Percentiles rank a stretch among this genome's conserved stretches.
These are phyloP conservation scores for Eufriesea mexicana DNA, from an alignment of 1,140 invertebrate species.

Conservation along the genomic window DNA sequence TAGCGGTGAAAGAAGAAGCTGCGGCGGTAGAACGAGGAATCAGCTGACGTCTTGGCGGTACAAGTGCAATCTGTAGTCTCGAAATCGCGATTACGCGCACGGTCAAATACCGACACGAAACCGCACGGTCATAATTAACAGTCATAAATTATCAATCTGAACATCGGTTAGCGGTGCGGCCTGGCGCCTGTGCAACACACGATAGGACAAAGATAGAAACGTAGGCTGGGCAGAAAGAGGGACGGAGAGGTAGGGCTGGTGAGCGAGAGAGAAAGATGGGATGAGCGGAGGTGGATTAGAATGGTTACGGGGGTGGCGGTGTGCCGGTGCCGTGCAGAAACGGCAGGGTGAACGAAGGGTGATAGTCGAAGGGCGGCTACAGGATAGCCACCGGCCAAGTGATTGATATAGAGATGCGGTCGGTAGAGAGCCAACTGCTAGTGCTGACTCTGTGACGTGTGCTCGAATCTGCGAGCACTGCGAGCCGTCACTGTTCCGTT, in stretches of 20 bases:
- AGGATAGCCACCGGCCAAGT: slow-evolving; percentile 76
- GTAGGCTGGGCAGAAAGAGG: slow-evolving; percentile 50
- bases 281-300: slow-evolving; percentile 43
- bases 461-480: slow-evolving; percentile 77
- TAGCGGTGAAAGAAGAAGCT: too few relatives aligned
- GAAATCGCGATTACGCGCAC: slow-evolving; percentile 64
- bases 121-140: slow-evolving; percentile 81
- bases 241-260: slow-evolving; percentile 56
- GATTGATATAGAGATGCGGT: slow-evolving; percentile 82
- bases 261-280: slow-evolving; percentile 59
- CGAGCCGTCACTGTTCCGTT: slow-evolving; percentile 70
- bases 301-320: slow-evolving; percentile 23
- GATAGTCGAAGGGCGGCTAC: slow-evolving; percentile 74
- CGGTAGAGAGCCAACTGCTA: slow-evolving; percentile 77
- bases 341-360: slow-evolving; percentile 65
- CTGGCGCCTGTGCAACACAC: slow-evolving; percentile 67
- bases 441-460: slow-evolving; percentile 81
- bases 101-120: slow-evolving; percentile 67
- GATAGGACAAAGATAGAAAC: slow-evolving; percentile 53
- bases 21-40: not conserved
- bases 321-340: slow-evolving; percentile 57
- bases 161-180: slow-evolving; percentile 77
- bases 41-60: not conserved
- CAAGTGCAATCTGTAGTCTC: slow-evolving; percentile 18
- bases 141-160: slow-evolving; percentile 82